A percentile compares a stretch with the other conserved stretches of the same genome.
These are phyloP conservation scores for Lasioglossum lativentre DNA, from an alignment of 2,888 invertebrate species.

Conservation along the genomic window DNA sequence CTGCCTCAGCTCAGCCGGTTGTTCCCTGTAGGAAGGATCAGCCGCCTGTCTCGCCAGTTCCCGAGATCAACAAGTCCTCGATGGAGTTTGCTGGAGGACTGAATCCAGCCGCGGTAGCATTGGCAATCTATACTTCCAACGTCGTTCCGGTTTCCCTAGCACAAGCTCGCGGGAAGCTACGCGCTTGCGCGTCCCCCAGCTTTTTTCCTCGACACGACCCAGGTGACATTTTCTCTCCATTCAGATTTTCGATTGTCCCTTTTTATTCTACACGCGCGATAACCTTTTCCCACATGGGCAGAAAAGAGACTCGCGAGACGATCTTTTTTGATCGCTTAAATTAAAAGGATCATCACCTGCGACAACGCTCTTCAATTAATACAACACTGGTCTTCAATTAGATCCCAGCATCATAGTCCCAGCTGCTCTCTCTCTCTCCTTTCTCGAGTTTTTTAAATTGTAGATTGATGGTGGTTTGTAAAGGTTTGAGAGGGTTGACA, in stretches of 20 bases:
- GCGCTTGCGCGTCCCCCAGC: slow-evolving; percentile 63
- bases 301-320: background rate
- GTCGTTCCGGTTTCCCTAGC: slow-evolving; percentile 73
- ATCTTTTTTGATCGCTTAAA: background rate
- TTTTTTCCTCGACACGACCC: slow-evolving; percentile 48
- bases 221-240: slow-evolving; percentile 67
- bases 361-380: background rate
- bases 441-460: background rate
- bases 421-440: background rate
- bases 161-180: slow-evolving; percentile 59
- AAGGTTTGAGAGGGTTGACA: too few relatives aligned
- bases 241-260: slow-evolving; percentile 52
- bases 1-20: slow-evolving; percentile 29
- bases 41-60: slow-evolving; percentile 31
- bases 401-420: background rate
- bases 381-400: background rate
- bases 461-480: background rate
- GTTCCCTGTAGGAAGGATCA: slow-evolving; percentile 25
- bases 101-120: slow-evolving; percentile 70
- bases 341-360: background rate
- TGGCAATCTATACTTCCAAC: slow-evolving; percentile 80
- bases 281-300: background rate
- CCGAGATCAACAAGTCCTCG: slow-evolving; percentile 76
- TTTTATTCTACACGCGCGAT: background rate
- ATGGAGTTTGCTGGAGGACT: slow-evolving; percentile 77